A percentile compares a stretch with the other conserved stretches of the same genome.
Evolutionary conservation across 2,888 invertebrate genomes (phyloP).

Genomic region (Frankliniella fusca): DNA sequence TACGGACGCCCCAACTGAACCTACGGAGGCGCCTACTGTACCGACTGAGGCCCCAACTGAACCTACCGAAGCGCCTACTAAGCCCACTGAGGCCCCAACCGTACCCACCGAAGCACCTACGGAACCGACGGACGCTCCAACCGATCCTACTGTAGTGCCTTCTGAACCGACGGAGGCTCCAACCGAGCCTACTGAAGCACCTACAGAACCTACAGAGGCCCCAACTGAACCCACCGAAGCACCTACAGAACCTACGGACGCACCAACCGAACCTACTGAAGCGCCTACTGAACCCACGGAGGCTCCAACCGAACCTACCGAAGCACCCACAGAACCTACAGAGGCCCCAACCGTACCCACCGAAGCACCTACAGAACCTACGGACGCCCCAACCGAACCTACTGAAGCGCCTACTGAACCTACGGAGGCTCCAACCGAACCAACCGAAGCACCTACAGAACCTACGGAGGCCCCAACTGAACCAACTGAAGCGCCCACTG

Average conservation of each 20-base stretch:
- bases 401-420: slow-evolving; percentile 10
- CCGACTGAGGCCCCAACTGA: background rate
- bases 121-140: background rate
- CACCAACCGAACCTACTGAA: background rate
- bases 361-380: no score
- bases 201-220: background rate
- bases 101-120: background rate
- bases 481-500: background rate
- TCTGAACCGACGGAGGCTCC: background rate
- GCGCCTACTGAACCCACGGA: background rate
- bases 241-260: background rate
- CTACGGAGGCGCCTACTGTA: background rate
- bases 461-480: no score
- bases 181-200: background rate
- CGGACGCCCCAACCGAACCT: no score
- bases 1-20: background rate
- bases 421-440: background rate
- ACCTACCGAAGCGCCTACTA: background rate
- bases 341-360: no score
- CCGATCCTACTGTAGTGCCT: background rate
- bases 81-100: background rate
- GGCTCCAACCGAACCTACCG: background rate
- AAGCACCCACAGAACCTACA: no score
- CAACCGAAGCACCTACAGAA: background rate
- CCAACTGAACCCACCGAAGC: background rate